Conservation (phyloP, 2,113 vertebrate species). For the Thunnus thynnus region DNA sequence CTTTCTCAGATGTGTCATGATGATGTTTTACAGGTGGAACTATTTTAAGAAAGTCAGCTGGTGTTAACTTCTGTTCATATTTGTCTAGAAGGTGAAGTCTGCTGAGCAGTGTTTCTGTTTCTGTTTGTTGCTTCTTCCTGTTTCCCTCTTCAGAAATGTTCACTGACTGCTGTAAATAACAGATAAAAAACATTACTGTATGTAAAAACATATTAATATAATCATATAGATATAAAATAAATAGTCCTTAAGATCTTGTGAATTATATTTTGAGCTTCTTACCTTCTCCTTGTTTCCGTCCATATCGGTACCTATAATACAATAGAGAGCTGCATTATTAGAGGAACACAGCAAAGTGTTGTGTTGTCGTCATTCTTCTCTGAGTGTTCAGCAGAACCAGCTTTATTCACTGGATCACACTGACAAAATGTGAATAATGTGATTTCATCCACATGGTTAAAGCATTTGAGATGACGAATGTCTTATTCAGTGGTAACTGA, state of each 20-base stretch:
- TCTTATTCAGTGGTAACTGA: too few relatives aligned
- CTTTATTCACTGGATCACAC: too few relatives aligned
- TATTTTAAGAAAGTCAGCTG: conserved; percentile 75
- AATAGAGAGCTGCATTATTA: neutral
- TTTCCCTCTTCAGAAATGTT: neutral
- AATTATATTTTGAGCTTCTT: neutral
- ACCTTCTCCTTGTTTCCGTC: conserved; percentile 10
- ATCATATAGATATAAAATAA: too few relatives aligned
- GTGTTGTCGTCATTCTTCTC: too few relatives aligned
- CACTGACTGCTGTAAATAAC: neutral
- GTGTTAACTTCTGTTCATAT: conserved; percentile 63
- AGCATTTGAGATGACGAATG: too few relatives aligned
- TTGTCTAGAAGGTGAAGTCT: conserved; percentile 62
- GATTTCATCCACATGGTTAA: too few relatives aligned
- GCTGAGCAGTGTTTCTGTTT: conserved; percentile 13
- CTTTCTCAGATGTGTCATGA: conserved; percentile 49
- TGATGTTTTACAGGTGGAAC: conserved; percentile 30
- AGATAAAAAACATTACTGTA: too few relatives aligned
- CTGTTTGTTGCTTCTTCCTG: neutral
- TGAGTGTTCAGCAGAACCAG: too few relatives aligned
- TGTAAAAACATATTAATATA: too few relatives aligned
- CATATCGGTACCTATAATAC: neutral
- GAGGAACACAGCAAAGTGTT: neutral
- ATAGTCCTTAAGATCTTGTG: too few relatives aligned
- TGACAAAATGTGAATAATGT: too few relatives aligned